Conservation (phyloP, 2,888 invertebrate species). For the Cremastinae sp. region DNA sequence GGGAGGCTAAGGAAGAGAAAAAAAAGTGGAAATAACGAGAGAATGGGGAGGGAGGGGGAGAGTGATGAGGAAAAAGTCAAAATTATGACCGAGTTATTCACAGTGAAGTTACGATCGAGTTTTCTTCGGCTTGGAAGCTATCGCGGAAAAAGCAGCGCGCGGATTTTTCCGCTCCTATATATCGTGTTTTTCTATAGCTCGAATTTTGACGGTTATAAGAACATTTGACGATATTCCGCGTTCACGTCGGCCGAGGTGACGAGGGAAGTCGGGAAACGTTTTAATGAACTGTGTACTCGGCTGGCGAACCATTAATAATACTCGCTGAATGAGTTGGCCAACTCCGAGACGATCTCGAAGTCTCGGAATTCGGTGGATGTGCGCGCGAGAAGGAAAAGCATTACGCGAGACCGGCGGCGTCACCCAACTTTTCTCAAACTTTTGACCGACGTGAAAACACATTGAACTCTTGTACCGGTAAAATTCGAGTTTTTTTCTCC, state of each 20-base stretch:
- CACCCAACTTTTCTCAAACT: constrained; percentile 42
- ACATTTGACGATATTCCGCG: not conserved
- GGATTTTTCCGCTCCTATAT: constrained; percentile 7
- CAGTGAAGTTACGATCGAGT: not conserved
- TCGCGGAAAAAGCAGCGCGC: not conserved
- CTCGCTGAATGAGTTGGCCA: constrained; percentile 63
- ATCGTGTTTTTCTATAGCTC: not conserved
- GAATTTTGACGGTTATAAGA: constrained; percentile 23
- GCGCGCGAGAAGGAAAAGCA: constrained; percentile 42
- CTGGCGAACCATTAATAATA: constrained; percentile 78
- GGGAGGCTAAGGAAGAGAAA: constrained; percentile 4
- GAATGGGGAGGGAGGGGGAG: not conserved
- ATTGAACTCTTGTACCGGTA: not conserved
- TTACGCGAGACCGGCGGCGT: constrained; percentile 55
- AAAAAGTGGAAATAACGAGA: not conserved
- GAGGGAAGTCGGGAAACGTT: constrained; percentile 61
- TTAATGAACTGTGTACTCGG: constrained; percentile 76
- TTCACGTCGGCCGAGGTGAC: not conserved
- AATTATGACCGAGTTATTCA: constrained; percentile 40
- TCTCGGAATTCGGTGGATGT: not conserved
- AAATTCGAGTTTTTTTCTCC: constrained; percentile 8
- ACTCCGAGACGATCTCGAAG: constrained; percentile 44
- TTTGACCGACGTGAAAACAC: constrained; percentile 13
- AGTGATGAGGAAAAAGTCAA: not conserved
- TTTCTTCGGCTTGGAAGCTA: not conserved